Base-by-base conservation (phyloP, 2,888 invertebrate species). In the Halictus ligatus region DNA sequence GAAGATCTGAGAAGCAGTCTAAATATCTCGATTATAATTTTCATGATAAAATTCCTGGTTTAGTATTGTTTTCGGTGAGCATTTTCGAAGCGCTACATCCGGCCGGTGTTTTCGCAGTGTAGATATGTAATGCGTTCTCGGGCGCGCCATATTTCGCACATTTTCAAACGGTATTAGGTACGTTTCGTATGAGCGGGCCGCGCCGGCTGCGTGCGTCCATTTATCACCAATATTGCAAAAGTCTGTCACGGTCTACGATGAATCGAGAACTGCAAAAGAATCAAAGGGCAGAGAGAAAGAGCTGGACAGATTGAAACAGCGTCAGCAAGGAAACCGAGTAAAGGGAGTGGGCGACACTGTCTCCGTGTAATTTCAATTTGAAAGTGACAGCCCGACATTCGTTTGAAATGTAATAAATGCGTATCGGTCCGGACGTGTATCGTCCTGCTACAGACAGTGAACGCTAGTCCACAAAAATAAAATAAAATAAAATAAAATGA, bases 151-250 rank as follows among this genome's bases (percentile, higher is more conserved):
- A n/a, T 40, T 18, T 58, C 58, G 21, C 43, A 64, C 43, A 64
- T 76, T 76, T 54, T 48, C 64, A 54, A 15, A 71, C 40, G 54
- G 78, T 58, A 83, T 80, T 84, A 74, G 84, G 78, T 77, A 67
- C 80, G 64, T 71, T 43, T 85, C 76, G 78, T 85, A 79, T 78
- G 50, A 76, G 64, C 79, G 83, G 79, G 75, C 86, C 88, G 83
- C 80, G 75, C 86, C 88, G 87, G 80, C 79, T 86, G 89, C 80
- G 82, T 73, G 80, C 79, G 80, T 88, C 87, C 90, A 90, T 90
- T 89, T 88, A 90, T 90, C 89, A 90, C 85, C 86, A 89, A 90
- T 90, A 90, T 90, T 88, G 88, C 86, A 84, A 86, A 84, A 85
- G 40, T 85, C 87, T 71, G 74, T 74, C 77, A 81, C 75, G 54